phyloP scores from a whole-genome alignment of 2,888 invertebrate genomes.

The Zaprionus obscuricornis region DNA sequence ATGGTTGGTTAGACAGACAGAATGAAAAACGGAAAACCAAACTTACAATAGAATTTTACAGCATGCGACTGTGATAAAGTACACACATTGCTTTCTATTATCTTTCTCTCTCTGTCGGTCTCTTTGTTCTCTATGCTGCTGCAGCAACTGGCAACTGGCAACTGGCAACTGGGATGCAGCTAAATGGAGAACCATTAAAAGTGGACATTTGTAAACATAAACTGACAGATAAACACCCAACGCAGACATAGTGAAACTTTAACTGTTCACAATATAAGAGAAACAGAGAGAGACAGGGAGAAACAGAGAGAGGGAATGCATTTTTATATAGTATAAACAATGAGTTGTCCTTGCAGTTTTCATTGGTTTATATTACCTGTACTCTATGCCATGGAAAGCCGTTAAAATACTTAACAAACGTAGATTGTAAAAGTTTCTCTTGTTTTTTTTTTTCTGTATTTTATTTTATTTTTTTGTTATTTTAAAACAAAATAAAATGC shows the following conservation, averaged over 20 bases:
- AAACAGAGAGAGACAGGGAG: not conserved
- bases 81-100: not conserved
- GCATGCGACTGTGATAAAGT: constrained; percentile 47
- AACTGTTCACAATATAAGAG: constrained; percentile 15
- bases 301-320: not conserved
- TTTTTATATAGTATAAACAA: too few species aligned
- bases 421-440: constrained; percentile 75
- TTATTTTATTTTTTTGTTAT: too few species aligned
- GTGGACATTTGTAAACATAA: constrained; percentile 77
- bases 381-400: constrained; percentile 51
- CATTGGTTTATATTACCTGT: constrained; percentile 70
- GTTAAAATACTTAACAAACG: constrained; percentile 81
- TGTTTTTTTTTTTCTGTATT: too few species aligned
- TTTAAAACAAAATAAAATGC: constrained; percentile 66
- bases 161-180: constrained; percentile 37
- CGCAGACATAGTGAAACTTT: constrained; percentile 54
- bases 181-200: constrained; percentile 75
- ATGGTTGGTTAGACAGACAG: constrained; percentile 12
- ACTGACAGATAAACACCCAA: constrained; percentile 78
- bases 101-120: not conserved
- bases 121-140: constrained; percentile 2
- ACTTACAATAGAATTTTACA: constrained; percentile 50
- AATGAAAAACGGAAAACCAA: constrained; percentile 48
- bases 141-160: constrained; percentile 18
- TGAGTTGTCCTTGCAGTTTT: constrained; percentile 71